Conservation (phyloP, 2,113 vertebrate species). For the Xyliphius kryptos region DNA sequence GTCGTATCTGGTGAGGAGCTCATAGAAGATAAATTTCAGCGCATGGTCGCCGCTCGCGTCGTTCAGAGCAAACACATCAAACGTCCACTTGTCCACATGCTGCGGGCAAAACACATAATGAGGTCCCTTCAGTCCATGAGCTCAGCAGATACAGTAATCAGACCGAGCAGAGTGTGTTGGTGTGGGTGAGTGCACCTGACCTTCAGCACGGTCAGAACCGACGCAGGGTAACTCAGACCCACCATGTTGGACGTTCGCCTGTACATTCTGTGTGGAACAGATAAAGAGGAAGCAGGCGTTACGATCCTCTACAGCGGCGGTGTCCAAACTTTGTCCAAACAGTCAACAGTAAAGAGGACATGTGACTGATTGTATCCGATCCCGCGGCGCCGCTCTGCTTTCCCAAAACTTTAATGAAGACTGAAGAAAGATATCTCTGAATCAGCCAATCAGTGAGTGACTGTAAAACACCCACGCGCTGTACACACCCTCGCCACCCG, state of each 20-base stretch:
- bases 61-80: constrained; percentile 92
- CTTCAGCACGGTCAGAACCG: constrained; percentile 92
- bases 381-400: too few relatives aligned
- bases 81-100: constrained; percentile 95
- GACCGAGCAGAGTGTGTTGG: background rate
- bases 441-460: too few relatives aligned
- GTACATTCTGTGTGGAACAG: constrained; percentile 84
- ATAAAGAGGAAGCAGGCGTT: constrained; percentile 56
- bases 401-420: too few relatives aligned
- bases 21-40: constrained; percentile 97
- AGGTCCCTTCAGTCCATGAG: background rate
- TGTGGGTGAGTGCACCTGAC: constrained; percentile 52
- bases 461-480: too few relatives aligned
- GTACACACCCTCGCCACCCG: too few relatives aligned
- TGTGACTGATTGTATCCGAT: too few relatives aligned
- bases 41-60: constrained; percentile 91
- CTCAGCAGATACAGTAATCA: background rate
- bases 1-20: constrained; percentile 94
- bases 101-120: constrained; percentile 47
- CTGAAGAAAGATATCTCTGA: too few relatives aligned
- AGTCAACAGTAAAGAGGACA: background rate
- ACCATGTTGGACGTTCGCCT: constrained; percentile 96
- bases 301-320: background rate
- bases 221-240: constrained; percentile 89
- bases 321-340: too few relatives aligned